Base-by-base conservation (phyloP, 1,140 invertebrate species). In the Cyphomyrmex costatus region DNA sequence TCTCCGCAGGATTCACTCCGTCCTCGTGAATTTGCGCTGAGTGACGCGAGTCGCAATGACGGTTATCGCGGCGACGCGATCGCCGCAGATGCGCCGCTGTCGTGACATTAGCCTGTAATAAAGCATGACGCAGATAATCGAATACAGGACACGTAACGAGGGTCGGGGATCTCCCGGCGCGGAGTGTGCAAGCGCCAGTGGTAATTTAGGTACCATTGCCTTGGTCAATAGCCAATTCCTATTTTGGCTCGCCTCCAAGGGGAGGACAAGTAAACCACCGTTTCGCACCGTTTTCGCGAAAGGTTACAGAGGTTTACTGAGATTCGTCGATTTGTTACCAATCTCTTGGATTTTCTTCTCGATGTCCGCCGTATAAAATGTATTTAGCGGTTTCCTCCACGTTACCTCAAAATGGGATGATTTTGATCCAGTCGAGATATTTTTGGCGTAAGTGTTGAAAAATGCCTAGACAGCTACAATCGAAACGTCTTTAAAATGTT, bases 201-300 rank as follows among this genome's bases (percentile, higher is more conserved):
- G 93, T 94, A 93, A 95, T 95, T 95, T 93, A 93, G 92, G 92
- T 92, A 93, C 91, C 93, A 94, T 93, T 94, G 93, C 92, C 93
- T 94, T 94, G 94, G 94, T 95, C 93, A 95, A 95, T 94, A 93
- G 94, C 94, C 93, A 94, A 94, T 95, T 95, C 91, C 93, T 94
- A 95, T 80, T 93, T 95, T 95, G 94, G 94, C 94, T 87, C 65
- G 21, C 56, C 65, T 94, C 94, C 94, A 95, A 93, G n/a, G 65
- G 0, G 36, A 7, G 36, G 63, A 90, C 92, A 92, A 93, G 93
- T 92, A 92, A 94, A 94, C 93, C 85, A 86, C 42, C 60, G 27
- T 61, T 83, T 61, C 86, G 85, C 80, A 73, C 66, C 89, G 24
- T 68, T 73, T 49, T 68, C 21, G 71, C 85, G 85, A 88, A 56